Evolutionary conservation across 2,113 vertebrate genomes (phyloP).

Genomic region (Anguilla japonica): DNA sequence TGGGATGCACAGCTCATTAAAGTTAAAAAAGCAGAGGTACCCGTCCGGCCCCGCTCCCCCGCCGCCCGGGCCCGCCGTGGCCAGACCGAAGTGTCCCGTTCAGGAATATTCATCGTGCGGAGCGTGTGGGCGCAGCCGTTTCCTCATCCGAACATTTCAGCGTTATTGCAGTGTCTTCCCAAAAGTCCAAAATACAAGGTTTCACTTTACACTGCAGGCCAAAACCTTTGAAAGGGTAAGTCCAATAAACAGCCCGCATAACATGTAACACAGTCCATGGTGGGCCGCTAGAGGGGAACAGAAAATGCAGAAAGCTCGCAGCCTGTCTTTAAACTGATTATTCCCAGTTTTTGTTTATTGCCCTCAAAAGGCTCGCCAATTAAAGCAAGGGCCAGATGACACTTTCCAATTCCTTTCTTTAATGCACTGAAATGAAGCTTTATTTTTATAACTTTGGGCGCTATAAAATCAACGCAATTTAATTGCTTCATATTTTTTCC

Average conservation of each 20-base stretch:
- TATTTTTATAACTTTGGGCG: not conserved
- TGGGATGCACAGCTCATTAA: not conserved
- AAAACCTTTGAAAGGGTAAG: not conserved
- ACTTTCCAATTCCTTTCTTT: not conserved
- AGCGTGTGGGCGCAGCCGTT: not conserved
- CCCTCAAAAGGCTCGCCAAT: not conserved
- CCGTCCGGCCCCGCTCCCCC: not conserved
- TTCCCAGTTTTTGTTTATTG: not conserved
- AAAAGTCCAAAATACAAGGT: constrained; percentile 1
- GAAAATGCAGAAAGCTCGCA: not conserved
- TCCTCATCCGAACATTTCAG: not conserved
- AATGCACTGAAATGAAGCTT: not conserved
- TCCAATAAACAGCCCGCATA: not conserved
- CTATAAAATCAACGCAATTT: not conserved
- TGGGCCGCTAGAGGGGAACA: not conserved
- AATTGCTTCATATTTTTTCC: not conserved
- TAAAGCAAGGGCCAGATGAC: not conserved
- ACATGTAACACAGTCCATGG: not conserved
- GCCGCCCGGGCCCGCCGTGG: not conserved
- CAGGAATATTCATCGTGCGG: not conserved
- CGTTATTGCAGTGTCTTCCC: not conserved
- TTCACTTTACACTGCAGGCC: not conserved
- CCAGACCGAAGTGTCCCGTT: not conserved
- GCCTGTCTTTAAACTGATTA: not conserved
- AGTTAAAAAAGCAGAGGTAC: not conserved